These are phyloP conservation scores for Halcyon senegalensis DNA, from an alignment of 2,113 vertebrate genomes.

Conservation along the genomic window DNA sequence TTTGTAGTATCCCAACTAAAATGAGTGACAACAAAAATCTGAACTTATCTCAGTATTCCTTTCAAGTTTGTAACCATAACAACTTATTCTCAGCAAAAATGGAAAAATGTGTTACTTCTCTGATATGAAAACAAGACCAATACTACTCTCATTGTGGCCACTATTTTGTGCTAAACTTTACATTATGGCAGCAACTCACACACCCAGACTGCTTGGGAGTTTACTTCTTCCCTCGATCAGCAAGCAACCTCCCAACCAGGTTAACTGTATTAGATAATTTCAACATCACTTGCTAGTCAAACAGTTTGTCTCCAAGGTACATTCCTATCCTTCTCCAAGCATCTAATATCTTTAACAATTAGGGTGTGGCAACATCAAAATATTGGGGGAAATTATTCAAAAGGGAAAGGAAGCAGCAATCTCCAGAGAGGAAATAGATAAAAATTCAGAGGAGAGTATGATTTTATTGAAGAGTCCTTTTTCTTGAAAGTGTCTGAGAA, in stretches of 20 bases:
- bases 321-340: neutral
- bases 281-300: neutral
- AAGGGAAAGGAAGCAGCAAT: neutral
- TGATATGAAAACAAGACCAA: neutral
- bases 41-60: neutral
- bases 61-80: neutral
- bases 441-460: neutral
- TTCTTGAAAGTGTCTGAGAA: neutral
- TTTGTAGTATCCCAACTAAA: neutral
- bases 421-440: neutral
- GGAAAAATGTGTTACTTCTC: neutral
- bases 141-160: neutral
- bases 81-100: neutral
- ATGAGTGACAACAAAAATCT: neutral
- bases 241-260: accelerated
- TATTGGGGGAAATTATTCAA: neutral
- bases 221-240: neutral
- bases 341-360: neutral
- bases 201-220: neutral
- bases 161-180: neutral
- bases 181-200: neutral
- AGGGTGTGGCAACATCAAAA: neutral
- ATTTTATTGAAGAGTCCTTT: neutral
- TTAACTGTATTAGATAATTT: neutral
- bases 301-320: neutral